A percentile compares a stretch with the other conserved stretches of the same genome.
Evolutionary conservation across 2,888 invertebrate genomes (phyloP).

Genomic region (Tenthredo distinguenda): DNA sequence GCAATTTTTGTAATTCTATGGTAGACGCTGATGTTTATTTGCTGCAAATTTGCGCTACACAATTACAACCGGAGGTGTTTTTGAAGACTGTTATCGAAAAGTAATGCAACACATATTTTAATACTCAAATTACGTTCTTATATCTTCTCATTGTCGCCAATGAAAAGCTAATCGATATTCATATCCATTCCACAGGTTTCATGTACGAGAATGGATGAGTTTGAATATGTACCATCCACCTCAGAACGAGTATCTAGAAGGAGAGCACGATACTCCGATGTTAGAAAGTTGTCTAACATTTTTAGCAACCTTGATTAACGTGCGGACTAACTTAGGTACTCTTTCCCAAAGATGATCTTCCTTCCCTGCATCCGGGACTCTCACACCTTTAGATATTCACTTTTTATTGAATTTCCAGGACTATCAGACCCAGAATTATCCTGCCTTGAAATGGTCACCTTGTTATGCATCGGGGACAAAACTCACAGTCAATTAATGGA

Average conservation of each 20-base stretch:
- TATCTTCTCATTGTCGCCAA: slow-evolving; percentile 63
- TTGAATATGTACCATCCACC: slow-evolving; percentile 85
- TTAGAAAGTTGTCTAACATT: slow-evolving; percentile 95
- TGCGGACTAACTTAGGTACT: slow-evolving; percentile 92
- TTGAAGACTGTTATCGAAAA: slow-evolving; percentile 93
- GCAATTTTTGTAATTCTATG: slow-evolving; percentile 99
- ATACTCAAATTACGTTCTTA: background rate
- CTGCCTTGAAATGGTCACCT: slow-evolving; percentile 94
- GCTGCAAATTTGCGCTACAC: slow-evolving; percentile 95
- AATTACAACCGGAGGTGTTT: slow-evolving; percentile 91
- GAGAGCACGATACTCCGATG: slow-evolving; percentile 93
- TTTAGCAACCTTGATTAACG: slow-evolving; percentile 92
- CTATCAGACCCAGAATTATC: slow-evolving; percentile 84
- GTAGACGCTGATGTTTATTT: slow-evolving; percentile 98
- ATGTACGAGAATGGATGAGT: slow-evolving; percentile 92
- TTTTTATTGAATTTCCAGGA: slow-evolving; percentile 75
- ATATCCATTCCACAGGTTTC: slow-evolving; percentile 83
- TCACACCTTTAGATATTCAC: background rate
- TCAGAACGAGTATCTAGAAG: slow-evolving; percentile 82
- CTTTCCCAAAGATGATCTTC: slow-evolving; percentile 20
- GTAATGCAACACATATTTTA: slow-evolving; percentile 79
- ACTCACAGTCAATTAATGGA: slow-evolving; percentile 98
- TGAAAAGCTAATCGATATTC: slow-evolving; percentile 45
- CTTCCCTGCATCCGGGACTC: background rate
- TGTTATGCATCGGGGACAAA: slow-evolving; percentile 95